phyloP scores from a whole-genome alignment of 2,888 invertebrate genomes.

The Leptopilina drosophilae region DNA sequence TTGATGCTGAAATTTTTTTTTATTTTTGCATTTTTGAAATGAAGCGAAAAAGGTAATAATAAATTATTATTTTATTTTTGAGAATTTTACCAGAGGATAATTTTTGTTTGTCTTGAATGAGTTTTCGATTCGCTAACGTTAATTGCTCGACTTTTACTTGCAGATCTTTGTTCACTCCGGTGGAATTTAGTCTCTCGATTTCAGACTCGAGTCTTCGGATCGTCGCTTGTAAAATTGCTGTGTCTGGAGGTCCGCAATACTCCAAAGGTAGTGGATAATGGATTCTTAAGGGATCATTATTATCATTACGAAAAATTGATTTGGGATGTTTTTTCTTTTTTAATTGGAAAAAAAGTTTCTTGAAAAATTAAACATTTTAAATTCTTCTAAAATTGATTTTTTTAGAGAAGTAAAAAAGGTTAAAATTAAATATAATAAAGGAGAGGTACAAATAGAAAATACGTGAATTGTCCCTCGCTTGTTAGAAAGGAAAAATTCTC shows the following conservation, averaged over 20 bases:
- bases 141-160: constrained; percentile 69
- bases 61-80: not conserved
- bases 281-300: constrained; percentile 71
- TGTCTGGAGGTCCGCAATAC: constrained; percentile 79
- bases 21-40: constrained; percentile 24
- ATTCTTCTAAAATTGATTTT: no score
- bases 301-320: constrained; percentile 16
- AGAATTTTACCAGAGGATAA: constrained; percentile 57
- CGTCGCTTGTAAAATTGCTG: constrained; percentile 77
- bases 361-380: no score
- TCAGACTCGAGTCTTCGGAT: constrained; percentile 78
- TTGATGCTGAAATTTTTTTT: constrained; percentile 38
- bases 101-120: constrained; percentile 65
- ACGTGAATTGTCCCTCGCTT: not conserved
- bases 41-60: no score
- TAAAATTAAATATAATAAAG: constrained; percentile 18
- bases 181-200: constrained; percentile 72
- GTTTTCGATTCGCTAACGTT: constrained; percentile 59
- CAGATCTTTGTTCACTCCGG: constrained; percentile 61
- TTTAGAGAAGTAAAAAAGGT: not conserved
- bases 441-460: not conserved
- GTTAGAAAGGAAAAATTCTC: no score
- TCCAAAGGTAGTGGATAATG: constrained; percentile 79
- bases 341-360: no score
- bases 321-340: not conserved